phyloP scores from a whole-genome alignment of 2,113 vertebrate genomes.

The Grantiella picta region DNA sequence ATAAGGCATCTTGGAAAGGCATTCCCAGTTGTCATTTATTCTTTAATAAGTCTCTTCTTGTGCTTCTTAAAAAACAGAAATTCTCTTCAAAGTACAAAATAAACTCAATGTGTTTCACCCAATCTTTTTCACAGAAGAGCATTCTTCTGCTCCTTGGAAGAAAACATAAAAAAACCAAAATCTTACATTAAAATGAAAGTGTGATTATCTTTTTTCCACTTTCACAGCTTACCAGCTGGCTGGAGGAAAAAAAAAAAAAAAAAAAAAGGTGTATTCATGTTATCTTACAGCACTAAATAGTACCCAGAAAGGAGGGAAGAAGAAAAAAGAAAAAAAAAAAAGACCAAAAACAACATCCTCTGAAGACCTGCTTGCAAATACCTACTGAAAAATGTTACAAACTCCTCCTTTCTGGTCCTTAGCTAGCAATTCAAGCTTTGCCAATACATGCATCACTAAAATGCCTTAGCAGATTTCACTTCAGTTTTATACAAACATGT shows the following conservation, averaged over 20 bases:
- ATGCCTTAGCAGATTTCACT: conserved; percentile 44
- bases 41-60: neutral
- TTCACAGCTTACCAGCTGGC: neutral
- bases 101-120: neutral
- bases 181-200: neutral
- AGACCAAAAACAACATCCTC: neutral
- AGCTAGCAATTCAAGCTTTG: conserved; percentile 6
- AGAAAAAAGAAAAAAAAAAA: too few relatives aligned
- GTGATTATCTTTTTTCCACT: neutral
- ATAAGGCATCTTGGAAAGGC: neutral
- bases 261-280: neutral
- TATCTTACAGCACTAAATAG: neutral
- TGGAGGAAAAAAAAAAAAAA: accelerated
- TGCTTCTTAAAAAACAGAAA: neutral
- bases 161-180: neutral
- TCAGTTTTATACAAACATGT: conserved; percentile 44
- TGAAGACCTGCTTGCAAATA: neutral
- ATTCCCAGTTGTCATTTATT: neutral
- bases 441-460: conserved; percentile 38
- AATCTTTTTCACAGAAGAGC: neutral
- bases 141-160: neutral
- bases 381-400: neutral
- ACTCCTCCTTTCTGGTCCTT: neutral
- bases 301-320: too few relatives aligned
- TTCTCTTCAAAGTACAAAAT: neutral